A percentile compares a stretch with the other conserved stretches of the same genome.
These are phyloP conservation scores for Ceyx margarethae DNA, from an alignment of 2,113 vertebrate genomes.

Conservation along the genomic window DNA sequence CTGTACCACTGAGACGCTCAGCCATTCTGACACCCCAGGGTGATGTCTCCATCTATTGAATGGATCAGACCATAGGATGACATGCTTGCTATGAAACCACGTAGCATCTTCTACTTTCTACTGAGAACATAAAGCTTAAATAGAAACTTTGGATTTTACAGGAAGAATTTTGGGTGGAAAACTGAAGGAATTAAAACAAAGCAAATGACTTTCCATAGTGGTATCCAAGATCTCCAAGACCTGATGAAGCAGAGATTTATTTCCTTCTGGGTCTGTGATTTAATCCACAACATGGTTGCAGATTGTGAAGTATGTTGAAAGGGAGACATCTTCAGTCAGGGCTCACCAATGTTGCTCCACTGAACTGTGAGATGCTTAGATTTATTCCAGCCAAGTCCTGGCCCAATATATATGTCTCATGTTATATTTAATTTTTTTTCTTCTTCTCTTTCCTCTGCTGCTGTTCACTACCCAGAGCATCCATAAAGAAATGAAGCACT, in stretches of 20 bases:
- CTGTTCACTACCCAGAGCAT: not conserved
- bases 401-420: not conserved
- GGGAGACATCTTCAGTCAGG: not conserved
- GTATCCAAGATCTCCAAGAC: not conserved
- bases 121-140: not conserved
- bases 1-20: not conserved
- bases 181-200: not conserved
- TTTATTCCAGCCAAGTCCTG: conserved; percentile 12
- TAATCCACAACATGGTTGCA: not conserved
- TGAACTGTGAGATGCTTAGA: conserved; percentile 15
- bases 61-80: not conserved
- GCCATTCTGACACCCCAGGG: accelerated
- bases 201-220: not conserved
- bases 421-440: not conserved
- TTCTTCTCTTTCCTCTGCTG: not conserved
- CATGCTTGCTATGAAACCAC: not conserved
- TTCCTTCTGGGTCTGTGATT: not conserved
- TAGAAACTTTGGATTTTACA: not conserved
- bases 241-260: not conserved
- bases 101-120: not conserved
- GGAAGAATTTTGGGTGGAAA: not conserved
- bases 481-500: not conserved
- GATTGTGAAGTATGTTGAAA: not conserved
- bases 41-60: not conserved
- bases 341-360: not conserved